Base-by-base conservation (phyloP, 2,888 invertebrate species). In the Saturnia pavonia region DNA sequence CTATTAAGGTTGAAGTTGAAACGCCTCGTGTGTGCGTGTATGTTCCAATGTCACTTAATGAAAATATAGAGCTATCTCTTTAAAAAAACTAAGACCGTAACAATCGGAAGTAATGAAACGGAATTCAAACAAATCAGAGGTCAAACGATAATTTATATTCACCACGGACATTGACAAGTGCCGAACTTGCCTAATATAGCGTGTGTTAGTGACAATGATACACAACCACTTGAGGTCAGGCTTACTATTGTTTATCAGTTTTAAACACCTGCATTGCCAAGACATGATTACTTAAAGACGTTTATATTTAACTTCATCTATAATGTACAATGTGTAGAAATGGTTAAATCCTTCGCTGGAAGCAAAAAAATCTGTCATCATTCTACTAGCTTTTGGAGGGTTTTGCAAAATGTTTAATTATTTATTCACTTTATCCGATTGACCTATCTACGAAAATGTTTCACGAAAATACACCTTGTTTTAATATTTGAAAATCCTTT, bases 171-270 rank as follows among this genome's bases (percentile, higher is more conserved):
- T 65, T 65, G 65, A 65, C 65, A 65, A 65, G 65, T 65, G 65
- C 65, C 65, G 65, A 65, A 65, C 65, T 65, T 45, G 12, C 72
- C 72, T 72, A 67, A 72, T 72, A 70, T 67, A 67, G 69, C 42
- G 19, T n/a, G 48, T 68, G 72, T 57, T 63, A 74, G 71, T 77
- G 78, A 82, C 83, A 85, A 84, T 83, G 82, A 82, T 82, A 82
- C 80, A 77, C 80, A 78, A 78, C 80, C 76, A 70, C 78, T 81
- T 85, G 87, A 87, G 88, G 89, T 85, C 86, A 81, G 74, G 74
- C 78, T 45, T 45, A 69, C 73, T 72, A 87, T 89, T 89, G 87
- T 88, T 85, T 81, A 70, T 81, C 74, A 74, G 75, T 74, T 78
- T 77, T 78, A 75, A 76, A 73, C 74, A 77, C 74, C 73, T 79